These are phyloP conservation scores for Ivindomyrus marchei DNA, from an alignment of 2,113 vertebrate genomes.

Conservation along the genomic window DNA sequence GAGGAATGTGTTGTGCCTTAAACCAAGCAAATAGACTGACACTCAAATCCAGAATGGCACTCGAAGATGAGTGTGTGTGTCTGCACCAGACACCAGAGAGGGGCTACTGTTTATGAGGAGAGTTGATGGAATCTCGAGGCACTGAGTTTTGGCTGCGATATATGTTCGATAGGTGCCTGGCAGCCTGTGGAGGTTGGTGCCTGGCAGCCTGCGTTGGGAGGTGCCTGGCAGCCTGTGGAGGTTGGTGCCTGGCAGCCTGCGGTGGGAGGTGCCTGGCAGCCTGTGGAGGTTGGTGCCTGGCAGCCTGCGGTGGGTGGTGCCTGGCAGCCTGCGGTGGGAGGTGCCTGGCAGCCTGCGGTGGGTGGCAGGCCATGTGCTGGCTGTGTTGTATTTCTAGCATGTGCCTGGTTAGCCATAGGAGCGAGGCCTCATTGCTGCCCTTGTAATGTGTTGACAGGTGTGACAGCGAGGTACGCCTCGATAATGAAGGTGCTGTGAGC, in stretches of 20 bases:
- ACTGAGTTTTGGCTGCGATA: slow-evolving; percentile 18
- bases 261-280: background rate
- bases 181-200: background rate
- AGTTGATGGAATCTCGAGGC: slow-evolving; percentile 44
- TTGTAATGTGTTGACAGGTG: background rate
- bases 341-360: background rate
- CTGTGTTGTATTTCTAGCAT: background rate
- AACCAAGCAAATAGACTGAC: slow-evolving; percentile 18
- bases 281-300: background rate
- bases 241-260: background rate
- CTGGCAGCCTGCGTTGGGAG: background rate
- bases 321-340: background rate
- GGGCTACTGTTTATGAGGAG: slow-evolving; percentile 44
- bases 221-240: background rate
- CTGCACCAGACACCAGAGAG: background rate
- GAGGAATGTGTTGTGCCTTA: background rate
- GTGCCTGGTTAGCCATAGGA: background rate
- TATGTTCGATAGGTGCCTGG: background rate
- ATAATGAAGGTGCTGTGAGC: background rate
- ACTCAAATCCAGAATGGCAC: background rate
- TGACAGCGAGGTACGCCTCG: background rate
- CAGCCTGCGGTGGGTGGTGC: background rate
- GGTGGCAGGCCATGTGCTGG: background rate
- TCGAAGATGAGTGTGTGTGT: background rate
- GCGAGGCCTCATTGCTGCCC: background rate